phyloP scores from a whole-genome alignment of 2,797 vertebrate genomes.

The Paguma larvata region DNA sequence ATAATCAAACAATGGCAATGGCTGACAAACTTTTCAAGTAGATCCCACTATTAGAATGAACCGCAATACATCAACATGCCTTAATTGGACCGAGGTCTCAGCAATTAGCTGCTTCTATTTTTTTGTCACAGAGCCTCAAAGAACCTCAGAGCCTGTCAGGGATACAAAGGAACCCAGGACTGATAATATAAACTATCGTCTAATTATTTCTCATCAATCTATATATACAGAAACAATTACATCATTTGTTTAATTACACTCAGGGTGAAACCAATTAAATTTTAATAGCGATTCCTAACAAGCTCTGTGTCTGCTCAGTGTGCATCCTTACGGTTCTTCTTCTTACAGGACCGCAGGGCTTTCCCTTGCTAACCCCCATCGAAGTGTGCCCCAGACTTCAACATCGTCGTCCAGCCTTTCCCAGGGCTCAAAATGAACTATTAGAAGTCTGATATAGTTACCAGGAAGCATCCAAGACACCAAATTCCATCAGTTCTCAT shows the following conservation, averaged over 20 bases:
- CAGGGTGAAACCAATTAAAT: slow-evolving; percentile 39
- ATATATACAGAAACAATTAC: neutral
- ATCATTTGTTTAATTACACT: slow-evolving; percentile 45
- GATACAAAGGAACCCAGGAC: neutral
- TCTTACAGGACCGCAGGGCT: neutral
- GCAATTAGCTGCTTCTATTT: slow-evolving; percentile 5
- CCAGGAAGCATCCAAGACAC: neutral
- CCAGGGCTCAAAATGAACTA: neutral
- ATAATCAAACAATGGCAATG: neutral
- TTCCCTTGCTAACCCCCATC: neutral
- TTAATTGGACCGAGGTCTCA: neutral
- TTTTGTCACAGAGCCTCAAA: neutral
- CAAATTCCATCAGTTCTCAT: neutral
- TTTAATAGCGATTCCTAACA: slow-evolving; percentile 25
- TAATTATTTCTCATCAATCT: slow-evolving; percentile 34
- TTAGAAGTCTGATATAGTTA: neutral
- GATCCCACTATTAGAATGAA: neutral
- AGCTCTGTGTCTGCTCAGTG: neutral
- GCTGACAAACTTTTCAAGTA: neutral
- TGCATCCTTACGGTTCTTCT: neutral
- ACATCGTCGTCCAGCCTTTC: neutral
- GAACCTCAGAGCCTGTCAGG: neutral
- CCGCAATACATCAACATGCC: neutral
- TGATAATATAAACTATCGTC: neutral
- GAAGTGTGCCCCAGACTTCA: neutral